Base-by-base conservation (phyloP, 2,797 vertebrate species). In the Ctenosaura bakeri region DNA sequence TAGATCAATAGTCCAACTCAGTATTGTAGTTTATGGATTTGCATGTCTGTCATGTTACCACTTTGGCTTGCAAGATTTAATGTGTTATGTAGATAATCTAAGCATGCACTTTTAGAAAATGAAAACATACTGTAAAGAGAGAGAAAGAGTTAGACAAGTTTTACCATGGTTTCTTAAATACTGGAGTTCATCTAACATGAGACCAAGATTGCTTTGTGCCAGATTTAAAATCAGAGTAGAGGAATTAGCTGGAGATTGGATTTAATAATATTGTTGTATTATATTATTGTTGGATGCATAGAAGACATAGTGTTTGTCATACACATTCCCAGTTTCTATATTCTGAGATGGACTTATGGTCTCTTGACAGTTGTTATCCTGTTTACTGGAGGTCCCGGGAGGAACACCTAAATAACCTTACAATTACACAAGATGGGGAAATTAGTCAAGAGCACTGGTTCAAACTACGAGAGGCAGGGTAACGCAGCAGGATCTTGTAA, bases 81-180 rank as follows among this genome's bases (percentile, higher is more conserved):
- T 77, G n/a, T 59, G 1, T 71, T 86, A 66, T 20, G 0, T 22
- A 26, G 24, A 38, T 52, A 71, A 76, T 4, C 29, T 42, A 0
- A 71, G 46, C 38, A 18, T 90, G 16, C 4, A 54, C 35, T 0
- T 10, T 54, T 46, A 13, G n/a, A 81, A n/a, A 89, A 73, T 69
- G 73, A 81, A 35, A 71, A 86, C 22, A 69, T 62, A 20, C 4
- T 87, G 0, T n/a, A 0, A 2, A 6, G 26, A 84, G 12, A 22
- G 29, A 42, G 4, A 78, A 73, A 0, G 0, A 20, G 10, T 69
- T 69, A 14, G 52, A 54, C 14, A 56, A 46, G 20, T 10, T 35
- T 46, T 56, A 82, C 0, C 0, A 1, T 6, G 22, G 4, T 2
- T 26, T 78, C 52, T 1, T 0, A 89, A 88, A 2, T 52, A 10